A percentile compares a stretch with the other conserved stretches of the same genome.
Conservation (phyloP, 2,888 invertebrate genomes). For the Erebia epiphron region DNA sequence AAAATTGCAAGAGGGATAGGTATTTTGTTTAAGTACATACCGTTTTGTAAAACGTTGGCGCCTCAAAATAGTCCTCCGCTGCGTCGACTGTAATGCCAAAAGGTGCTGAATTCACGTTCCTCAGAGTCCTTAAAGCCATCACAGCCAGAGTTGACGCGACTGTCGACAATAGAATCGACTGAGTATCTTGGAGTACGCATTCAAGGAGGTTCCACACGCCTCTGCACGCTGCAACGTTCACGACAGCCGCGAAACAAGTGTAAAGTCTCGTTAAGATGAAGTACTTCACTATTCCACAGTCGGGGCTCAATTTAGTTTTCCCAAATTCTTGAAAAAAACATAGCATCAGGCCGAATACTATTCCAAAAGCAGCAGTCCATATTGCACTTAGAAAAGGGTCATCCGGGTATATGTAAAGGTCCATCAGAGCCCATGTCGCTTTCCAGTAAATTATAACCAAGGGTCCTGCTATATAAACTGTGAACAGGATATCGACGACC, state of each 20-base stretch:
- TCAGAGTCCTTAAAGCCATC: slow-evolving; percentile 83
- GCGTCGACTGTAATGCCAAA: slow-evolving; percentile 86
- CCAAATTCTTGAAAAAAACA: slow-evolving; percentile 83
- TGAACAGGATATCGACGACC: slow-evolving; percentile 83
- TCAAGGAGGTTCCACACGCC: slow-evolving; percentile 87
- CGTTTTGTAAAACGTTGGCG: slow-evolving; percentile 89
- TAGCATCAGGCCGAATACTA: slow-evolving; percentile 85
- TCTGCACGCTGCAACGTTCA: slow-evolving; percentile 91
- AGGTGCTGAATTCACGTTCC: slow-evolving; percentile 89
- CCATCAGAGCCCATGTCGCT: slow-evolving; percentile 91
- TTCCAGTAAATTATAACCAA: slow-evolving; percentile 93
- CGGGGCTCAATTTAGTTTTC: slow-evolving; percentile 78
- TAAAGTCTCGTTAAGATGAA: slow-evolving; percentile 86
- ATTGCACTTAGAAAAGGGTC: slow-evolving; percentile 80
- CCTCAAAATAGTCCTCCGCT: slow-evolving; percentile 87
- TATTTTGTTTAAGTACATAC: slow-evolving; percentile 60
- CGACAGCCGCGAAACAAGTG: slow-evolving; percentile 86
- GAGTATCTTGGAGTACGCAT: slow-evolving; percentile 76
- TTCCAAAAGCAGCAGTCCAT: slow-evolving; percentile 84
- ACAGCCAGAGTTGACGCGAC: slow-evolving; percentile 84
- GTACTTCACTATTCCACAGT: slow-evolving; percentile 84
- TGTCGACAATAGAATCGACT: slow-evolving; percentile 79
- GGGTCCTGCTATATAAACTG: slow-evolving; percentile 84
- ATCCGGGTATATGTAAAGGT: slow-evolving; percentile 85
- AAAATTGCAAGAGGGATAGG: not conserved